Evolutionary conservation across 2,797 vertebrate species (phyloP).

Genomic region (Tolypeutes matacus): DNA sequence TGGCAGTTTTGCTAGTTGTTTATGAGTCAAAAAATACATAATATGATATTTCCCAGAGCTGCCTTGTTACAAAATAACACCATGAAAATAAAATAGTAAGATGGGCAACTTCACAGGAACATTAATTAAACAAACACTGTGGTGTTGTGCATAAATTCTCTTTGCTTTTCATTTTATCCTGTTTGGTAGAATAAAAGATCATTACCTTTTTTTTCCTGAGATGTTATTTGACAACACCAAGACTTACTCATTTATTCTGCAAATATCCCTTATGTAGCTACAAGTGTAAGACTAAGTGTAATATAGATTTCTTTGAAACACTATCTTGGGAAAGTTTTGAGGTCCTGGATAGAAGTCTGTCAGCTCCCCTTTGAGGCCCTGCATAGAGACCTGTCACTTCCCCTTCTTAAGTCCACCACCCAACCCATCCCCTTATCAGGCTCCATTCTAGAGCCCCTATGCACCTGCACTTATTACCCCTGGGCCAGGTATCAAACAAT

Average conservation of each 20-base stretch:
- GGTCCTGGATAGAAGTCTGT: too few relatives aligned
- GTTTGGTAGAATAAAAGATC: not conserved
- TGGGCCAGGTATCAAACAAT: too few relatives aligned
- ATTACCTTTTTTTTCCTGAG: not conserved
- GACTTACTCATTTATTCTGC: not conserved
- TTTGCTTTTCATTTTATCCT: conserved; percentile 1
- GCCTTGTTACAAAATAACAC: not conserved
- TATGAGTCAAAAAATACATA: not conserved
- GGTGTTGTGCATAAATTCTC: not conserved
- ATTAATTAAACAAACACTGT: not conserved
- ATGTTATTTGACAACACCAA: not conserved
- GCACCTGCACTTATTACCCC: too few relatives aligned
- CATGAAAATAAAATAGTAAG: not conserved
- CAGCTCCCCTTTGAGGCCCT: too few relatives aligned
- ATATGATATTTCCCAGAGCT: not conserved
- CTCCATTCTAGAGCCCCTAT: too few relatives aligned
- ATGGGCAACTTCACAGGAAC: not conserved
- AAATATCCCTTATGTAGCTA: not conserved
- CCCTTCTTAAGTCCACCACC: too few relatives aligned
- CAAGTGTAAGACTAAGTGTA: not conserved
- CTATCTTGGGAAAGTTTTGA: too few relatives aligned
- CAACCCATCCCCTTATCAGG: too few relatives aligned
- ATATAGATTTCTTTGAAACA: too few relatives aligned
- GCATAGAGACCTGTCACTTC: too few relatives aligned
- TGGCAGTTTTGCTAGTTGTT: not conserved